A percentile compares a stretch with the other conserved stretches of the same genome.
Evolutionary conservation across 2,113 vertebrate genomes (phyloP).

Genomic region (Hemicordylus capensis): DNA sequence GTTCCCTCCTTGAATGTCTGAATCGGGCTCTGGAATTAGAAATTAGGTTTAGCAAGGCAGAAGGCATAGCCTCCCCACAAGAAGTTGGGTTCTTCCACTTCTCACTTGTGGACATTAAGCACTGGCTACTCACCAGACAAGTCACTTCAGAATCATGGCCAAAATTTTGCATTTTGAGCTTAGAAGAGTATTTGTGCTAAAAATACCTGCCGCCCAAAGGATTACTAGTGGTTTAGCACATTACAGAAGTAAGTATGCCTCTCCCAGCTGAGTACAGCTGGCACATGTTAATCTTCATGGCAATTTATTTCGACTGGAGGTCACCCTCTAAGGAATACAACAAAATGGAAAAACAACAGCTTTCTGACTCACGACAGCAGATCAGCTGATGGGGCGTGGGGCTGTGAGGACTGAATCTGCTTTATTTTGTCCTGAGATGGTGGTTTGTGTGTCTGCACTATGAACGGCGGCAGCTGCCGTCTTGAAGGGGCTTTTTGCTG

Average conservation of each 20-base stretch:
- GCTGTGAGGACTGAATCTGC: background rate
- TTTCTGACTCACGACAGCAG: background rate
- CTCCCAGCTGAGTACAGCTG: background rate
- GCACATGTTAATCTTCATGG: background rate
- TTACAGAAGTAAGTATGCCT: background rate
- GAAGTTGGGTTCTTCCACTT: no score
- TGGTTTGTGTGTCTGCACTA: background rate
- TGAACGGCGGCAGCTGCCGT: background rate
- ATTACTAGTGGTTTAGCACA: background rate
- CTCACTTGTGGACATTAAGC: background rate
- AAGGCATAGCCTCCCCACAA: background rate
- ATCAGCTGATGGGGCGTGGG: background rate
- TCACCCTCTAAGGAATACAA: fast-evolving
- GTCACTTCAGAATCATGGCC: background rate
- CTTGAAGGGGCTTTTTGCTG: background rate
- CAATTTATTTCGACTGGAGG: background rate
- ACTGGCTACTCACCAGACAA: background rate
- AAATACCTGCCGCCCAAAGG: background rate
- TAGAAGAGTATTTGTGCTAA: background rate
- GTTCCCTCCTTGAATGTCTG: no score
- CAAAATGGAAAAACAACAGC: background rate
- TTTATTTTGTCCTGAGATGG: background rate
- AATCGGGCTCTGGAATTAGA: background rate
- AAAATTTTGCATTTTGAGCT: background rate
- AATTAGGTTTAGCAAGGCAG: background rate